Base-by-base conservation (phyloP, 2,797 vertebrate genomes). In the Oophaga sylvatica region DNA sequence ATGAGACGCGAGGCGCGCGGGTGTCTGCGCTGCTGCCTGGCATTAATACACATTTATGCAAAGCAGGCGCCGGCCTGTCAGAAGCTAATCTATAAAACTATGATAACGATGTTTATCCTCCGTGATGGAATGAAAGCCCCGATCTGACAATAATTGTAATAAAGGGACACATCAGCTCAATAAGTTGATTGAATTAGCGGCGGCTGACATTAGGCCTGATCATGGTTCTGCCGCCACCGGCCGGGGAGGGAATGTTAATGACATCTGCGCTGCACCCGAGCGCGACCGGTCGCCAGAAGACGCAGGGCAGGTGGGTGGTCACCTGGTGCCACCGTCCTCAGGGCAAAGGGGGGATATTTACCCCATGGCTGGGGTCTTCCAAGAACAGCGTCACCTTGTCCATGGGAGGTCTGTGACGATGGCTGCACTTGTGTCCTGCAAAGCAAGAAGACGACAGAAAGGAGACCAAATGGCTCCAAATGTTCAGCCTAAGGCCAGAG, bases 31-130 rank as follows among this genome's bases (percentile, higher is more conserved):
- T 93, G 94, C 87, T 93, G 94, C 91, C 87, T 90, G 1, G 92
- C 95, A 95, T 96, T 96, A 95, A 96, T 95, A 95, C 94, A 95
- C 95, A 95, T 97, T 96, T 97, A 98, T 99, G 97, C 97, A 96
- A 94, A 96, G 96, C 95, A 95, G 92, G 92, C 93, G 92, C 84
- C 91, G 90, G 94, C 95, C 97, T 98, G 97, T 99, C 97, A 96
- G 91, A 63, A 67, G 94, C 96, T 99, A 98, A 99, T 98, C 96
- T 96, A 94, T 92, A 92, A 94, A 95, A 97, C 96, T 96, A 99
- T 98, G 98, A 99, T 99, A 94, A 99, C 98, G 97, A 96, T 99
- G 98, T 99, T 99, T 99, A 97, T 97, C 97, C 95, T 95, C 93
- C 94, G 94, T 98, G 97, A 99, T 97, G 97, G 97, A 97, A 96